phyloP scores from a whole-genome alignment of 2,888 invertebrate species.

The Drosophila algonquin region DNA sequence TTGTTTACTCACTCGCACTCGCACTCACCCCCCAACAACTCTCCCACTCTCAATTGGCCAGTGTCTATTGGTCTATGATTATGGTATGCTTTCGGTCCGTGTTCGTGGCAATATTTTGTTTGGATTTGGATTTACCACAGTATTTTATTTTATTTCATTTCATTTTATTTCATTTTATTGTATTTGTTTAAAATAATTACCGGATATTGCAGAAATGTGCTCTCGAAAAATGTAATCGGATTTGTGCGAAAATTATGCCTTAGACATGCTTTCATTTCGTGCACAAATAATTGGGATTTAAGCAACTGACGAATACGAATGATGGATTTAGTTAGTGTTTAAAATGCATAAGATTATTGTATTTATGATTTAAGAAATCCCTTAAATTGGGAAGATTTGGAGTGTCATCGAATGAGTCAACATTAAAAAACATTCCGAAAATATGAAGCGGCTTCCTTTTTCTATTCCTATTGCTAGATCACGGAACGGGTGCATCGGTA shows the following conservation, averaged over 20 bases:
- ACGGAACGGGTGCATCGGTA: too few relatives aligned
- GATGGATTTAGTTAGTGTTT: too few relatives aligned
- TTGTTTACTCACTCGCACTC: conserved; percentile 52
- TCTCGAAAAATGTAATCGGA: conserved; percentile 9
- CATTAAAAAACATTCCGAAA: too few relatives aligned
- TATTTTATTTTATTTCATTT: background rate
- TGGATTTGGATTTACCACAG: background rate
- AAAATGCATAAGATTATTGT: too few relatives aligned
- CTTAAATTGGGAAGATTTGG: too few relatives aligned
- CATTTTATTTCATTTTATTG: conserved; percentile 21
- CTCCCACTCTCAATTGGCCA: background rate
- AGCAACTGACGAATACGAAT: too few relatives aligned
- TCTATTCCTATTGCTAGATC: too few relatives aligned
- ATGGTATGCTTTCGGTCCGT: background rate
- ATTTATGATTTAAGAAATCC: too few relatives aligned
- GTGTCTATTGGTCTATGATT: background rate
- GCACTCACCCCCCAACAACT: conserved; percentile 15
- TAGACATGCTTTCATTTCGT: conserved; percentile 7
- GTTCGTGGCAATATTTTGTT: background rate
- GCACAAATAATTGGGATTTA: background rate
- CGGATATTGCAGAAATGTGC: conserved; percentile 6
- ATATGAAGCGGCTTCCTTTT: too few relatives aligned
- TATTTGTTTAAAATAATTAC: conserved; percentile 37
- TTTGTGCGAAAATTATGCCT: background rate
- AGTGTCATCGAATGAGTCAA: too few relatives aligned